These are phyloP conservation scores for Spea bombifrons DNA, from an alignment of 2,113 vertebrate genomes.

Conservation along the genomic window DNA sequence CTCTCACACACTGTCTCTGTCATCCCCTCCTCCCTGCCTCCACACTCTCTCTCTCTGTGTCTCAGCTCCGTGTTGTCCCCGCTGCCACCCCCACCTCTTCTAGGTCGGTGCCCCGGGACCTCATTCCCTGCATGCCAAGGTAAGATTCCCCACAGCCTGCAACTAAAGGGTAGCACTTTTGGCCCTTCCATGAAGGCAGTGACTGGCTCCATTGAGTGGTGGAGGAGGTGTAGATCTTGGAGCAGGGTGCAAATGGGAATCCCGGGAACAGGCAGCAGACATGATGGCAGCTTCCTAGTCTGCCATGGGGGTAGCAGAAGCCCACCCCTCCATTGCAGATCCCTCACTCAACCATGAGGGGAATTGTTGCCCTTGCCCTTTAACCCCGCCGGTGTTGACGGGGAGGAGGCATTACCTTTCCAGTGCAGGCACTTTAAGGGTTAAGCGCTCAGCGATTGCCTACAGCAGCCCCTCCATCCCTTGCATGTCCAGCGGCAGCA, in stretches of 20 bases:
- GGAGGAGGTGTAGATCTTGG: background rate
- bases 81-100: conserved; percentile 32
- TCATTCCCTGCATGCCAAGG: background rate
- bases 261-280: conserved; percentile 2
- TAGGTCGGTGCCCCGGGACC: conserved; percentile 27
- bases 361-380: conserved; percentile 8
- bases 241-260: conserved; percentile 5
- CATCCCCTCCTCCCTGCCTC: conserved; percentile 23
- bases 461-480: background rate
- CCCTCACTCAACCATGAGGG: background rate
- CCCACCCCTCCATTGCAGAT: background rate
- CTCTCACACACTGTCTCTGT: conserved; percentile 18
- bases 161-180: background rate
- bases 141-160: background rate
- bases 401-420: background rate
- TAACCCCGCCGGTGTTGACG: background rate
- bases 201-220: background rate
- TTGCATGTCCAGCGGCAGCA: background rate
- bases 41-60: conserved; percentile 12
- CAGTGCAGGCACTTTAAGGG: background rate
- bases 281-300: conserved; percentile 26
- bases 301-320: background rate
- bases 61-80: conserved; percentile 31
- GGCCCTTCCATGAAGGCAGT: background rate
- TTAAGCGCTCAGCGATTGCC: background rate